Evolutionary conservation across 2,113 vertebrate species (phyloP).

Genomic region (Perognathus longimembris): DNA sequence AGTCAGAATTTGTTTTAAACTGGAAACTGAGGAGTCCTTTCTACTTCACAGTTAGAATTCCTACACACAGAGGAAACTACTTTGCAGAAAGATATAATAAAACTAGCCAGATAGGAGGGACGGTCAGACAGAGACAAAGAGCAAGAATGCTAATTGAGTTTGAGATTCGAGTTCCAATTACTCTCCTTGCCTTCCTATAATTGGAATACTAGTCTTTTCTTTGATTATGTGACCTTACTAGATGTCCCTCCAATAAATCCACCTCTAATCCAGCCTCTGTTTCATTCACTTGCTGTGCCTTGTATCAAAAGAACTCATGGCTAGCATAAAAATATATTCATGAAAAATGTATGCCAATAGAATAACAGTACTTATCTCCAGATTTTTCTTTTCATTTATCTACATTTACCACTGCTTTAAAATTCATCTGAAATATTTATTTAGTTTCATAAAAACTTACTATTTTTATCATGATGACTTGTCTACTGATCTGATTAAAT

Average conservation of each 20-base stretch:
- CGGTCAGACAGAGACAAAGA: neutral
- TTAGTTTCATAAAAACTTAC: neutral
- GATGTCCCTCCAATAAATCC: conserved; percentile 13
- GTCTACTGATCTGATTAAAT: conserved; percentile 45
- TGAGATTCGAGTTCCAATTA: neutral
- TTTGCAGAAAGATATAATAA: neutral
- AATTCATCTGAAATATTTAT: neutral
- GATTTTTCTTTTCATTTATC: neutral
- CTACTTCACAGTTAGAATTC: neutral
- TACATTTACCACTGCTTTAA: neutral
- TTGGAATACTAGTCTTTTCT: conserved; percentile 40
- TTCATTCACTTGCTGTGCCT: neutral
- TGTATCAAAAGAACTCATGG: neutral
- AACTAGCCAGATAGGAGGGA: neutral
- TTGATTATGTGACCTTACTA: conserved; percentile 13
- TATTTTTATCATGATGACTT: conserved; percentile 26
- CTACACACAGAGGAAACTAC: neutral
- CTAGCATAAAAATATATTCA: conserved; percentile 7
- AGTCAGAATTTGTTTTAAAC: conserved; percentile 18
- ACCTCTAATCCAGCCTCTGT: neutral
- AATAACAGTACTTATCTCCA: neutral
- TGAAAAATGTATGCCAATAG: neutral
- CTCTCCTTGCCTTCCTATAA: neutral
- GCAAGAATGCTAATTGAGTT: neutral
- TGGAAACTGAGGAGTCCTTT: conserved; percentile 9